These are phyloP conservation scores for Falco punctatus DNA, from an alignment of 2,113 vertebrate species.

Conservation along the genomic window DNA sequence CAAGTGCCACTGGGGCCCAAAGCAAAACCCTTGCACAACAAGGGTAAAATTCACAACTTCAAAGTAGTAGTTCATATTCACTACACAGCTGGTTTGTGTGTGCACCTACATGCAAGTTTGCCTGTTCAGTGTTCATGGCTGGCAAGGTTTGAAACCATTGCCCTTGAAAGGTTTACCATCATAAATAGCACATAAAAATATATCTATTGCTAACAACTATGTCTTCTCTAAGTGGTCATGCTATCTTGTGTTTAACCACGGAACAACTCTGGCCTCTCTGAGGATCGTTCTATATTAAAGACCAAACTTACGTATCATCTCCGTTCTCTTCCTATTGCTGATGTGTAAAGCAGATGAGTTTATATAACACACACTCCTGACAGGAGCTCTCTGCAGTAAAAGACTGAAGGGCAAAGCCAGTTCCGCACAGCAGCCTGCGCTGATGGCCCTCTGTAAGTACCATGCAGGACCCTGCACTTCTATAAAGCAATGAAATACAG, in stretches of 20 bases:
- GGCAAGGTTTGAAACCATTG: background rate
- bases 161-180: background rate
- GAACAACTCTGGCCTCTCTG: background rate
- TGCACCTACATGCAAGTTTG: background rate
- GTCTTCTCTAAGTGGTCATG: background rate
- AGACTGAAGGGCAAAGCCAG: background rate
- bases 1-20: background rate
- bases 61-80: background rate
- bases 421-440: background rate
- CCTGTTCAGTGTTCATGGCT: background rate
- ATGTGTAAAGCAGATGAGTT: conserved; percentile 28
- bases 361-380: background rate
- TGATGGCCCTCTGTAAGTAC: background rate
- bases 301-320: conserved; percentile 22
- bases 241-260: background rate
- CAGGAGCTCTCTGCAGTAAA: background rate
- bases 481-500: background rate
- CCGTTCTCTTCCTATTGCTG: background rate
- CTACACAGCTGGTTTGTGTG: background rate
- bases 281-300: background rate
- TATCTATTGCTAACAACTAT: background rate
- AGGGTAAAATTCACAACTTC: background rate
- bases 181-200: background rate
- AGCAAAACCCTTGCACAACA: background rate
- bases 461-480: background rate